A percentile compares a stretch with the other conserved stretches of the same genome.
phyloP scores from a whole-genome alignment of 1,140 invertebrate species.

The Diplogasteroides magnus region DNA sequence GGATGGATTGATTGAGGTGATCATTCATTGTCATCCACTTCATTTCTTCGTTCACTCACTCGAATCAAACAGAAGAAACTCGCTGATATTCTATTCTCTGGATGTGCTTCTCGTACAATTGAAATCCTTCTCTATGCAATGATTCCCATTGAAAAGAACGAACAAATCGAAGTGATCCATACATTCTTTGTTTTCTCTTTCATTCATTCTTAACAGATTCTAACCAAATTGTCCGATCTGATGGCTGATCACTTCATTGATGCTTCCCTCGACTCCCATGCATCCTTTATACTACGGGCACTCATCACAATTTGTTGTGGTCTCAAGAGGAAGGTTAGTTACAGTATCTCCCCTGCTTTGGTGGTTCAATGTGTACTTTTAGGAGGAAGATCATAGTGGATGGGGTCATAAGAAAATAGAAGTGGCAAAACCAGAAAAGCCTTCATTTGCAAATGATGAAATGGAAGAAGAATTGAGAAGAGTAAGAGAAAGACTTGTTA shows the following conservation, averaged over 20 bases:
- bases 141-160: slow-evolving; percentile 2
- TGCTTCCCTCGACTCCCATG: not conserved
- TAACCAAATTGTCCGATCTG: slow-evolving; percentile 16
- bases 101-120: slow-evolving; percentile 13
- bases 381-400: not conserved
- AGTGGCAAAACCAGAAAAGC: not conserved
- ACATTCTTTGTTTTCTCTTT: not conserved
- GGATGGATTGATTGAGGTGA: slow-evolving; percentile 6
- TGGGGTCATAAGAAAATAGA: not conserved
- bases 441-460: not conserved
- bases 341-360: not conserved
- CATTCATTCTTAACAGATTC: not conserved
- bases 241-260: slow-evolving; percentile 20
- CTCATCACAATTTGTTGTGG: slow-evolving; percentile 24
- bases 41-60: slow-evolving; percentile 14
- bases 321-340: not conserved
- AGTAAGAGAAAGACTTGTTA: not conserved
- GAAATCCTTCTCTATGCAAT: slow-evolving; percentile 14
- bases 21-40: slow-evolving; percentile 3
- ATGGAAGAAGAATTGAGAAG: not conserved
- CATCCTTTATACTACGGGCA: slow-evolving; percentile 21
- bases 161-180: slow-evolving; percentile 6
- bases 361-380: not conserved
- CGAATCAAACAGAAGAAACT: slow-evolving; percentile 19
- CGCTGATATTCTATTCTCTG: slow-evolving; percentile 18